These are phyloP conservation scores for Vireo griseus DNA, from an alignment of 2,797 vertebrate genomes.

Conservation along the genomic window DNA sequence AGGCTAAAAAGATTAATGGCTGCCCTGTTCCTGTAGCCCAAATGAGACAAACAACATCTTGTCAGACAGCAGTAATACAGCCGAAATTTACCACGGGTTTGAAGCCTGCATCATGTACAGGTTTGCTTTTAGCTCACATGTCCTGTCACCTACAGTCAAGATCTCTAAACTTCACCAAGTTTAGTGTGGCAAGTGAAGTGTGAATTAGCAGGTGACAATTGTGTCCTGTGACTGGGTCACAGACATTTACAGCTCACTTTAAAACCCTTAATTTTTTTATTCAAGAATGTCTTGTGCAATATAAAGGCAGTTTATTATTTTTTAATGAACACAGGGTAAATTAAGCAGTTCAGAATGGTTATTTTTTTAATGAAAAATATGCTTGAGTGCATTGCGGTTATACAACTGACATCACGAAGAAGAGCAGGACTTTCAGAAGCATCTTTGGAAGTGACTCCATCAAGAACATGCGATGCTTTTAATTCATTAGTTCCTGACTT, in stretches of 20 bases:
- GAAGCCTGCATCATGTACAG: not conserved
- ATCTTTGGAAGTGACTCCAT: not conserved
- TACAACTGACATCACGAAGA: not conserved
- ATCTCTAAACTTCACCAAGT: not conserved
- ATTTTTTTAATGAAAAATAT: not conserved
- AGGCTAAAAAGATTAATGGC: not conserved
- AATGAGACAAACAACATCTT: not conserved
- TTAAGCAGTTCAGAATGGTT: not conserved
- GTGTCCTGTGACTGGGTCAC: not conserved
- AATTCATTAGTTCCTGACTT: not conserved
- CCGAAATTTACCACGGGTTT: accelerated
- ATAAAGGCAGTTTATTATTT: not conserved
- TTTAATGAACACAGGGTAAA: not conserved
- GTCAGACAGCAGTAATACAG: not conserved
- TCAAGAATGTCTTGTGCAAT: not conserved
- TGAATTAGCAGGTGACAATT: not conserved
- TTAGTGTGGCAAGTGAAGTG: not conserved
- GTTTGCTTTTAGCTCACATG: not conserved
- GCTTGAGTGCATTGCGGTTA: not conserved
- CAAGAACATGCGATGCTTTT: not conserved
- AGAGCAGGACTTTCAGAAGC: not conserved
- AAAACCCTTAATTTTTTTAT: not conserved
- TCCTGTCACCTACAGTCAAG: not conserved
- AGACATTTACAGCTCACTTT: not conserved
- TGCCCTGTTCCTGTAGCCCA: not conserved